Conservation (phyloP, 2,888 invertebrate species). For the Bhutanitis thaidina region DNA sequence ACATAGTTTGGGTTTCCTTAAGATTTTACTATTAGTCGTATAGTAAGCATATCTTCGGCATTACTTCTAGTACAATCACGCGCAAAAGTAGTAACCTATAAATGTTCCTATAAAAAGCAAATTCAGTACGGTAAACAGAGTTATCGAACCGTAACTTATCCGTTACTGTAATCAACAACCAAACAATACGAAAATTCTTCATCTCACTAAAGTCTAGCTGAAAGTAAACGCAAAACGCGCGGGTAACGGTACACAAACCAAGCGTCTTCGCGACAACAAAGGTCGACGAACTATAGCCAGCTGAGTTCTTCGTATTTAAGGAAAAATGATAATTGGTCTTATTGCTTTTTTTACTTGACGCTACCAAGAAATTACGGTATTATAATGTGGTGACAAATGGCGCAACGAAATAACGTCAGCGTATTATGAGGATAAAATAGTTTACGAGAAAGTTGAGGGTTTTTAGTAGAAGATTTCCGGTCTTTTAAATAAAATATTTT, state of each 20-base stretch:
- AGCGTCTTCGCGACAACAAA: slow-evolving; percentile 33
- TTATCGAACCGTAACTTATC: slow-evolving; percentile 20
- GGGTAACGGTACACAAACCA: slow-evolving; percentile 40
- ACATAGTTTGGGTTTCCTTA: no score
- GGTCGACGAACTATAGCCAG: slow-evolving; percentile 44
- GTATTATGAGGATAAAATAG: background rate
- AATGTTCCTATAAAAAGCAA: background rate
- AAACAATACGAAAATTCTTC: slow-evolving; percentile 27
- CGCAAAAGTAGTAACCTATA: background rate
- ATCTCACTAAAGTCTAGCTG: slow-evolving; percentile 37
- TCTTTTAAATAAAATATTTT: no score
- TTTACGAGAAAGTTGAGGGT: no score
- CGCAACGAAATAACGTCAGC: background rate
- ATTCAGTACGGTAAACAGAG: background rate
- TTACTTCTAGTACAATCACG: background rate
- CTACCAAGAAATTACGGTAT: slow-evolving; percentile 18
- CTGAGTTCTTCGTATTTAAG: slow-evolving; percentile 39
- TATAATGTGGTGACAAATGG: background rate
- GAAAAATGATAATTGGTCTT: slow-evolving; percentile 43
- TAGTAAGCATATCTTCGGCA: no score
- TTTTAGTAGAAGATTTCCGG: no score
- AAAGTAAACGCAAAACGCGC: slow-evolving; percentile 47
- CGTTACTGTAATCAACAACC: slow-evolving; percentile 21
- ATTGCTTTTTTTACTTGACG: slow-evolving; percentile 13
- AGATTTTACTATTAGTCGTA: no score